Base-by-base conservation (phyloP, 2,888 invertebrate species). In the Onchidella celtica region DNA sequence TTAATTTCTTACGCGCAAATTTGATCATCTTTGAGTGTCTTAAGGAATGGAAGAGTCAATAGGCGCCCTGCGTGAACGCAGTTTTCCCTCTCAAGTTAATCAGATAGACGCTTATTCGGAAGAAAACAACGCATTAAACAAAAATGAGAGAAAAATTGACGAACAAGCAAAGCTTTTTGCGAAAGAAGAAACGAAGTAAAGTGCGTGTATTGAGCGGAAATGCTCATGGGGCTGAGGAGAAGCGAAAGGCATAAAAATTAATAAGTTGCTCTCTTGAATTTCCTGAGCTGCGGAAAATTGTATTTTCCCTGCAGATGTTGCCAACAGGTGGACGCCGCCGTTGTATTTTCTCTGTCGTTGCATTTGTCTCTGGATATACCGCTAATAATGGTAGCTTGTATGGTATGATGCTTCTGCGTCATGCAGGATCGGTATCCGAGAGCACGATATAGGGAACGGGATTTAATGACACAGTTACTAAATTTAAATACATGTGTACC, bases 171-270 rank as follows among this genome's bases (percentile, higher is more conserved):
- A n/a, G n/a, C n/a, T n/a, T n/a, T n/a, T n/a, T n/a, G n/a, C n/a
- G n/a, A n/a, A n/a, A n/a, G n/a, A 17, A 59, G 59, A 24, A n/a
- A n/a, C 3, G n/a, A 21, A n/a, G 9, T 14, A 34, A 21, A 2
- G 34, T 3, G 21, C 11, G 36, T 32, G 32, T 66, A 34, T 36
- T 34, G 2, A 4, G 29, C 17, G 34, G 29, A 34, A 66, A 59
- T 11, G 3, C 59, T 59, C 21, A 9, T 34, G 32, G 32, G 36
- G 29, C 17, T 3, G 17, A 3, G 3, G 66, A 9, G 14, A 32
- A 36, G 47, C 66, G 32, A 34, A 4, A 66, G 66, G 34, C 69
- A 70, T 70, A 70, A 70, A 47, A 70, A 70, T 70, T 70, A 40
- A 70, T 70, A 36, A 40, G 24, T 47, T 40, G 14, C 24, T 14